A percentile compares a stretch with the other conserved stretches of the same genome.
Conservation (phyloP, 35 echinoderm and acorn worm species). For the Eucidaris tribuloides region DNA sequence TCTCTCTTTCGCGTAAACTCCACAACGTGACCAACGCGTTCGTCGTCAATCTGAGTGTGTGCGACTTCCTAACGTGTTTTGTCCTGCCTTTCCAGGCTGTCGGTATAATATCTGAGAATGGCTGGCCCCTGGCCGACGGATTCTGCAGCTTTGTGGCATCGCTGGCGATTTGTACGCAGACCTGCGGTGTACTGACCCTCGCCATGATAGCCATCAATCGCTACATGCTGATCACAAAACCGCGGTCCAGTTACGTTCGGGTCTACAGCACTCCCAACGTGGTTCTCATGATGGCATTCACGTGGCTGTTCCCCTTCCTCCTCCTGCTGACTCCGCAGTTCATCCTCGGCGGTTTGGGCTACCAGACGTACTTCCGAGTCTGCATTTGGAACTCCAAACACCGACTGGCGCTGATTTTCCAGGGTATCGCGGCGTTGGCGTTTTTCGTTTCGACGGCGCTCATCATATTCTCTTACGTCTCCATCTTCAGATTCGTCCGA, state of each 20-base stretch:
- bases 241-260: neutral
- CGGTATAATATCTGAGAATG: neutral
- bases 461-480: constrained; percentile 24
- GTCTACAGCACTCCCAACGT: neutral
- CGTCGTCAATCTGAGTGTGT: constrained; percentile 25
- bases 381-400: constrained; percentile 18
- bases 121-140: constrained; percentile 9
- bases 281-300: neutral
- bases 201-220: neutral
- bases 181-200: neutral
- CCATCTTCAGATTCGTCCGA: neutral
- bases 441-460: constrained; percentile 5
- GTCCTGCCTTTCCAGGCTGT: constrained; percentile 19
- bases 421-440: neutral
- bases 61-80: constrained; percentile 27
- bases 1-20: constrained; percentile 20
- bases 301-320: constrained; percentile 15
- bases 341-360: neutral
- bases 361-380: neutral
- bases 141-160: neutral
- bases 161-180: neutral
- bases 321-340: constrained; percentile 11
- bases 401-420: neutral
- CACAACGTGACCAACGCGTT: constrained; percentile 38
- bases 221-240: constrained; percentile 14